Evolutionary conservation across 1,140 invertebrate species (phyloP), one percentile per base, ranked within the genome.

Genomic region (Xylocopa sonorina): DNA sequence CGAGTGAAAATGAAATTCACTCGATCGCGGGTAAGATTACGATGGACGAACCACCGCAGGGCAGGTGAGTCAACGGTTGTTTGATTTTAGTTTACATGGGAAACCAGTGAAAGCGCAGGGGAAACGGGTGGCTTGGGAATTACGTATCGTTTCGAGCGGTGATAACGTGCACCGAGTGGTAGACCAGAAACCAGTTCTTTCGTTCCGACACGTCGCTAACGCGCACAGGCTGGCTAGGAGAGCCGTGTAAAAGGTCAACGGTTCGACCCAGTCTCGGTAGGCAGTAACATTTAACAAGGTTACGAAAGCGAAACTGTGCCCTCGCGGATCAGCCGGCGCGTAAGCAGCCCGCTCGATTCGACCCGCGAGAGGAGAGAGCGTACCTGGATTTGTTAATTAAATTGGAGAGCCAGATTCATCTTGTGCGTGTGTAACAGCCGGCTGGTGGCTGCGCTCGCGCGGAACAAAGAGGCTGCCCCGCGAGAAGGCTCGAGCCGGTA

Each of bases 381-480:
- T 63, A 81, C 38, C 53, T 48, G 82, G 50, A 83, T 67, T 76
- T 51, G 67, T 48, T 82, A 82, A 82, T 83, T 83, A 83, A 78
- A 83, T 78, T 57, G 53, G 43, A 51, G n/a, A 73, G 82, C 69
- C 63, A 62, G 62, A 80, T 78, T 55, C 63, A 58, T n/a, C 43
- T 7, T 16, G 27, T 69, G 38, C 53, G 50, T 66, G 46, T 27
- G 50, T 21, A 50, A 38, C 29, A 24, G 55, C 12, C 1, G 43
- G n/a, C n/a, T 43, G 6, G 24, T 43, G 53, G 32, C 41, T 53
- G 50, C 67, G 51, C 14, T 84, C 55, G 38, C 46, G 27, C 50
- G 73, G 63, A 85, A 84, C 78, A 85, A 84, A 84, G 68, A 72
- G 53, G 29, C 69, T 51, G n/a, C n/a, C n/a, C n/a, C 83, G 77